phyloP scores from a whole-genome alignment of 2,797 vertebrate genomes.

The Cephalopachus bancanus region DNA sequence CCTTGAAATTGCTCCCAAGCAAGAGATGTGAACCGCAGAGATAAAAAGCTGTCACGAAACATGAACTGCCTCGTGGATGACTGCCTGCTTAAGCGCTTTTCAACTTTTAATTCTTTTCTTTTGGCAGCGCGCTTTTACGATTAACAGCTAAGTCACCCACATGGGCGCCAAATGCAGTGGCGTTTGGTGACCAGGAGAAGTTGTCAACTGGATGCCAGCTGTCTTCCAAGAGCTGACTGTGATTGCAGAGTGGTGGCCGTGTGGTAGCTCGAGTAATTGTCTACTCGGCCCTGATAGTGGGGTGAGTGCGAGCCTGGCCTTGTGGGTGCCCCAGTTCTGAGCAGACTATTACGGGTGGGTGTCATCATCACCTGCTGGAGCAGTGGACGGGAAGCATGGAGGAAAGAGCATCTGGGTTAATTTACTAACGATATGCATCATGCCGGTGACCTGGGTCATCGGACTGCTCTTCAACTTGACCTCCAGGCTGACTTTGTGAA shows the following conservation, averaged over 20 bases:
- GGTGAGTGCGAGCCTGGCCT: neutral
- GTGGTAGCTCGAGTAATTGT: fast-evolving
- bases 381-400: fast-evolving
- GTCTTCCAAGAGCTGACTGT: neutral
- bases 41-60: conserved; percentile 51
- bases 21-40: neutral
- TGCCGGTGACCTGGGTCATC: too few relatives aligned
- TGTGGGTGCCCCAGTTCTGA: neutral
- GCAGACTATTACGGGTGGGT: fast-evolving
- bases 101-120: conserved; percentile 17
- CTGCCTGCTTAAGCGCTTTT: neutral
- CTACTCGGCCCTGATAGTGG: neutral
- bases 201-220: fast-evolving
- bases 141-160: neutral
- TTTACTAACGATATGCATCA: fast-evolving
- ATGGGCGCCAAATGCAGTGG: neutral
- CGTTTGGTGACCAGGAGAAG: neutral
- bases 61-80: neutral
- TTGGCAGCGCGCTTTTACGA: neutral
- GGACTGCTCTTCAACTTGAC: neutral
- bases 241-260: fast-evolving
- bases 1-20: conserved; percentile 69
- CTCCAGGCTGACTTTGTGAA: neutral
- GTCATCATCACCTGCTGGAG: fast-evolving
- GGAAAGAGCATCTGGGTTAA: neutral